Conservation (phyloP, 1,140 invertebrate genomes). For the Metaphire vulgaris region DNA sequence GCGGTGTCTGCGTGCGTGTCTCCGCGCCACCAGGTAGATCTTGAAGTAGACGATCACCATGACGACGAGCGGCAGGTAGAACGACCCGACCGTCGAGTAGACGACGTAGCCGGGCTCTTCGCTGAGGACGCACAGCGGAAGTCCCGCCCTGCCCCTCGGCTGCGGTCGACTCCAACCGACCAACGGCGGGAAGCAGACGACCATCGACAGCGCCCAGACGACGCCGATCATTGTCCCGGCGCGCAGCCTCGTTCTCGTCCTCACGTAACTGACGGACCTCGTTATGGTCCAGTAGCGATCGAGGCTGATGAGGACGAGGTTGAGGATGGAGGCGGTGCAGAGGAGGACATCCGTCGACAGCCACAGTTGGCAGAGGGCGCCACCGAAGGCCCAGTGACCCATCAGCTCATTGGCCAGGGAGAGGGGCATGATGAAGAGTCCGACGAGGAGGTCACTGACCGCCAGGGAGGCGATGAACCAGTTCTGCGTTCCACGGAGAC, state of each 20-base stretch:
- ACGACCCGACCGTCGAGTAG: too few species aligned
- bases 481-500: too few species aligned
- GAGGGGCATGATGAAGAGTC: constrained; percentile 93
- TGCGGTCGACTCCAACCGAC: constrained; percentile 87
- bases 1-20: constrained; percentile 48
- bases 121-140: too few species aligned
- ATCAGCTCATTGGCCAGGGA: too few species aligned
- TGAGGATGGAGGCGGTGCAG: constrained; percentile 90
- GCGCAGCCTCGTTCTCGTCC: constrained; percentile 81
- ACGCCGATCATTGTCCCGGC: constrained; percentile 81
- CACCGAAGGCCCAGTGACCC: constrained; percentile 94
- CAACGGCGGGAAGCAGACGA: too few species aligned
- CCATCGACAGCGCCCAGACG: too few species aligned
- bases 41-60: too few species aligned
- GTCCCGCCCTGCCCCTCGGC: too few species aligned
- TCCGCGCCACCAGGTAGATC: too few species aligned
- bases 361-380: constrained; percentile 53
- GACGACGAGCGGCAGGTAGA: too few species aligned
- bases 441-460: constrained; percentile 89
- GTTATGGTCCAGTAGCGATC: constrained; percentile 99
- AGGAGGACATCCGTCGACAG: constrained; percentile 87
- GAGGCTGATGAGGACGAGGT: too few species aligned
- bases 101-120: too few species aligned
- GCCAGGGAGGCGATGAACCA: constrained; percentile 89
- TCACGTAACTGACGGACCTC: constrained; percentile 88